phyloP scores from a whole-genome alignment of 2,113 vertebrate genomes.

The Saguinus imperator region DNA sequence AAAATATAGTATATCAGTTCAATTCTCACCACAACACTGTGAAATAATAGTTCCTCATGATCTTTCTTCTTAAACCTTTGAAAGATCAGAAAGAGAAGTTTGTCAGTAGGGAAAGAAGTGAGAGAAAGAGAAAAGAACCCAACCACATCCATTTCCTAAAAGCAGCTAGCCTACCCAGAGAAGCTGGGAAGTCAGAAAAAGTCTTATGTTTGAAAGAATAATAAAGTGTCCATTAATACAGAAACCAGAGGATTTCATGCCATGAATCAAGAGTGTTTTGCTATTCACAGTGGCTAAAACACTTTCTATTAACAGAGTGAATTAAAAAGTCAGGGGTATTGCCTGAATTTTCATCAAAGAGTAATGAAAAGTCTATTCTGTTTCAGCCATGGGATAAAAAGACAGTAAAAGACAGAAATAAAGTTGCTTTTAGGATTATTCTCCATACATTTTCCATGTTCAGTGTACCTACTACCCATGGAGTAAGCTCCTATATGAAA shows the following conservation, averaged over 20 bases:
- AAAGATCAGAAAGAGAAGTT: neutral
- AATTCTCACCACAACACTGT: too few relatives aligned
- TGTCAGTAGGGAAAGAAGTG: neutral
- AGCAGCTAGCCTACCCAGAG: neutral
- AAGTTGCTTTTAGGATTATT: neutral
- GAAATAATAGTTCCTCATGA: neutral
- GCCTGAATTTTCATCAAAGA: neutral
- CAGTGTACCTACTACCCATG: fast-evolving
- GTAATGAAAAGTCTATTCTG: neutral
- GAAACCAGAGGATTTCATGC: neutral
- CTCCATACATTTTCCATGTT: neutral
- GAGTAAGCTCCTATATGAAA: neutral
- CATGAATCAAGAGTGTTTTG: neutral
- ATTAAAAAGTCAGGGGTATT: neutral
- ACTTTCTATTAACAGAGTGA: neutral
- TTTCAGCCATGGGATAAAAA: neutral
- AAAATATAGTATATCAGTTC: too few relatives aligned
- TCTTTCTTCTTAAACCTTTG: neutral
- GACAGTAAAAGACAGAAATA: neutral
- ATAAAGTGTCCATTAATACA: neutral
- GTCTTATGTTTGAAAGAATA: neutral
- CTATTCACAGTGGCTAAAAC: neutral
- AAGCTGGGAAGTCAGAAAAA: too few relatives aligned
- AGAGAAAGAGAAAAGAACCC: neutral
- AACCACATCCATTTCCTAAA: neutral